Evolutionary conservation across 2,797 vertebrate genomes (phyloP), one percentile per base, ranked within the genome.

Genomic region (Epinephelus malabaricus): DNA sequence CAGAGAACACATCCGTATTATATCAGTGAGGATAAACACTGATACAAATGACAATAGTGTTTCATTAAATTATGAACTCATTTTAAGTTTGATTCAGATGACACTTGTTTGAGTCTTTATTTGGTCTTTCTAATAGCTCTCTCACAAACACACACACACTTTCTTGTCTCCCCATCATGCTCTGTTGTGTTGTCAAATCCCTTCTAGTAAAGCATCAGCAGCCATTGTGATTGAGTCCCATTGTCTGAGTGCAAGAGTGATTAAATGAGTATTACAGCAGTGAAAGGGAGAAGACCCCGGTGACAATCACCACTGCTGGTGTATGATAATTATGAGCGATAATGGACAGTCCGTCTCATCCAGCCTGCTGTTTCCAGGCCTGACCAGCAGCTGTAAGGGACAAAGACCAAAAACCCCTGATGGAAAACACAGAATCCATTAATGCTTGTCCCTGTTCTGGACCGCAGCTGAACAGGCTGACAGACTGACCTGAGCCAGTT

Each of bases 231-330:
- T 78, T 19, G 46, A 69, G 63, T 40, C 30, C 23, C 14, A 69
- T 64, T 81, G 64, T 78, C 74, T 8, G 60, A 64, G 23, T 40
- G 10, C n/a, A 67, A 27, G 27, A 49, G 45, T 40, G 81, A 86
- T 74, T 76, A 62, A 76, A 77, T 38, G 66, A 69, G 75, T 21
- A 69, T 83, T 70, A 63, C 30, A 64, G 71, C 64, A 27, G 3
- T 62, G 56, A 85, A 75, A 78, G 38, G 66, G 19, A 62, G 55
- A 59, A 19, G 45, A 62, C 73, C 63, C 43, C 1, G 0, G 51
- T 60, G 78, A 68, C 53, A 21, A 14, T 17, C 50, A 18, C 49
- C 51, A 27, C 76, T 8, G 61, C 34, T 58, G 69, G 5, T 49
- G 10, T 25, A 0, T 53, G 38, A 64, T 70, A 59, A 71, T 71